phyloP scores from a whole-genome alignment of 1,140 invertebrate species.

The Himalopsyche phryganea region DNA sequence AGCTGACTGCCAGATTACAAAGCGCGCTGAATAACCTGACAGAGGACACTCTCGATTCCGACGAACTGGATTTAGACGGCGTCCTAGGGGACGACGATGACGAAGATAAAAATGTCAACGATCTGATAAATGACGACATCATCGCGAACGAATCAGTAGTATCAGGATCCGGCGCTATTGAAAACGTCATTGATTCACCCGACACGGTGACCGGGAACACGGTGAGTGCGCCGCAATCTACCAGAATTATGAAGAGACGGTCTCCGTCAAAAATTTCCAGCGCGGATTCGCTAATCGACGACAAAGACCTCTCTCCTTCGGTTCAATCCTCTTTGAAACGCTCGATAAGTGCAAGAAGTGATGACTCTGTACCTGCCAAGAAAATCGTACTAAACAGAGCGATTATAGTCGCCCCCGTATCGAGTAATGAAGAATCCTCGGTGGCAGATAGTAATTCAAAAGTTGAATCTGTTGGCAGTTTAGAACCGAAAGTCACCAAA shows the following conservation, averaged over 20 bases:
- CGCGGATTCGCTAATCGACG: slow-evolving; percentile 18
- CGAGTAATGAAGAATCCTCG: not conserved
- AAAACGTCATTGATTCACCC: not conserved
- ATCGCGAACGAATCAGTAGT: slow-evolving; percentile 39
- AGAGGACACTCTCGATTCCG: slow-evolving; percentile 47
- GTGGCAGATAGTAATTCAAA: slow-evolving; percentile 31
- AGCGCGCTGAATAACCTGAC: slow-evolving; percentile 53
- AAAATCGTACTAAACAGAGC: slow-evolving; percentile 62
- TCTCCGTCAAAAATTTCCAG: slow-evolving; percentile 4
- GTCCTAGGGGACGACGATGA: slow-evolving; percentile 56
- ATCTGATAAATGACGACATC: slow-evolving; percentile 45
- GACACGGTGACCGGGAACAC: slow-evolving; percentile 1
- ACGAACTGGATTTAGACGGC: slow-evolving; percentile 50
- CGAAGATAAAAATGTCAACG: slow-evolving; percentile 48
- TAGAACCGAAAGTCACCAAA: slow-evolving; percentile 48
- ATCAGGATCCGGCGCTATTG: not conserved
- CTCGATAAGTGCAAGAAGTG: slow-evolving; percentile 21
- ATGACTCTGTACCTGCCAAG: slow-evolving; percentile 46
- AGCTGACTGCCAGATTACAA: slow-evolving; percentile 72
- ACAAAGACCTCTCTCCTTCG: slow-evolving; percentile 12
- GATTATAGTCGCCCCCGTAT: slow-evolving; percentile 46
- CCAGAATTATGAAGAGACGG: slow-evolving; percentile 8
- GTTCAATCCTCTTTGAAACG: slow-evolving; percentile 6
- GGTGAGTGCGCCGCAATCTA: not conserved
- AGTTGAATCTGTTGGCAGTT: slow-evolving; percentile 24